Evolutionary conservation across 2,888 invertebrate genomes (phyloP).

Genomic region (Drosophila putrida): DNA sequence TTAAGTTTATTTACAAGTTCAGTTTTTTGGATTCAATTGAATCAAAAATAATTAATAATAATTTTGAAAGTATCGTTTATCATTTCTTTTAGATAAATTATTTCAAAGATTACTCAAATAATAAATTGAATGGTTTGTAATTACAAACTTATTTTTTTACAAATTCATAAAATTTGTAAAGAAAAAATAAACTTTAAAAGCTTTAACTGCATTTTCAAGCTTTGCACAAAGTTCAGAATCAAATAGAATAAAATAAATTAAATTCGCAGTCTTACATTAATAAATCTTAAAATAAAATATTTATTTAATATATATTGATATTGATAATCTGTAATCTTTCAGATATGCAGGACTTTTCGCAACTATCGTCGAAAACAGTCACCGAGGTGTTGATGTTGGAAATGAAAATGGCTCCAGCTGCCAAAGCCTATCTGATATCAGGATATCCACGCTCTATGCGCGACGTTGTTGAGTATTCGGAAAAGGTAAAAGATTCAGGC

Average conservation of each 20-base stretch:
- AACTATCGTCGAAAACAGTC: slow-evolving; percentile 93
- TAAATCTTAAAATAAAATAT: background rate
- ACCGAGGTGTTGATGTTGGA: slow-evolving; percentile 96
- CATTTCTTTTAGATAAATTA: too few relatives aligned
- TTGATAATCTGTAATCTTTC: slow-evolving; percentile 37
- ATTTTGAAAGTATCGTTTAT: background rate
- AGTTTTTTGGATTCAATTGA: too few relatives aligned
- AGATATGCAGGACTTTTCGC: slow-evolving; percentile 96
- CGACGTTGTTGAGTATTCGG: slow-evolving; percentile 95
- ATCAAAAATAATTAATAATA: background rate
- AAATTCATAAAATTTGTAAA: too few relatives aligned
- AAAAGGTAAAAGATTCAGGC: slow-evolving; percentile 89
- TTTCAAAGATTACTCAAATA: too few relatives aligned
- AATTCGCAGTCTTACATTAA: too few relatives aligned
- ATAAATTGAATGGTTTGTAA: too few relatives aligned
- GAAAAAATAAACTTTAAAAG: too few relatives aligned
- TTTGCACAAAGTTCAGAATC: too few relatives aligned
- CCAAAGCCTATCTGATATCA: slow-evolving; percentile 94
- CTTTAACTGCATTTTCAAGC: too few relatives aligned
- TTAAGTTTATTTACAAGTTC: too few relatives aligned
- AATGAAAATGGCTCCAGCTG: slow-evolving; percentile 96
- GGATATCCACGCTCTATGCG: slow-evolving; percentile 96
- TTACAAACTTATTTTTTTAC: too few relatives aligned
- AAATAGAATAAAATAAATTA: too few relatives aligned
- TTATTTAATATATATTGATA: background rate